These are phyloP conservation scores for Crocallis elinguaria DNA, from an alignment of 2,888 invertebrate species.

Conservation along the genomic window DNA sequence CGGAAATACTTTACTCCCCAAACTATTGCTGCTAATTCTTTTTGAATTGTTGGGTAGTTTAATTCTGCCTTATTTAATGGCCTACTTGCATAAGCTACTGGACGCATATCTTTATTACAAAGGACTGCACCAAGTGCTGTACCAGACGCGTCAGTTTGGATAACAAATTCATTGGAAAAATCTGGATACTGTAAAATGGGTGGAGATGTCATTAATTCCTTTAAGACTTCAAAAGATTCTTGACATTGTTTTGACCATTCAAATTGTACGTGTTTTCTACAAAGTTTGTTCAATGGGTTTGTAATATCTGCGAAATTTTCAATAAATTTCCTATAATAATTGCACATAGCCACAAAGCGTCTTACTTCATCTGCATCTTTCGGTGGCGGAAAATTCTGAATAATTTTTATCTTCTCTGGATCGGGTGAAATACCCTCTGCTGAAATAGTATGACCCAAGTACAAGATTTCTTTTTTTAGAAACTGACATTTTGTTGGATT, in stretches of 20 bases:
- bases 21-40: neutral
- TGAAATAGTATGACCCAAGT: constrained; percentile 18
- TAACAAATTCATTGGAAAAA: neutral
- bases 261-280: neutral
- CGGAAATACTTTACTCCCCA: neutral
- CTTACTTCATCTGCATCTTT: neutral
- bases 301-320: neutral
- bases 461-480: constrained; percentile 11
- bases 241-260: neutral
- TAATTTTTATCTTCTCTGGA: neutral
- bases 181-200: neutral
- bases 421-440: neutral
- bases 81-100: neutral
- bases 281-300: neutral
- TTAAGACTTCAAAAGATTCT: neutral
- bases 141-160: neutral
- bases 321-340: constrained; percentile 4
- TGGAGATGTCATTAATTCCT: neutral
- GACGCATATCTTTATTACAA: neutral
- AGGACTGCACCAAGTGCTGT: neutral
- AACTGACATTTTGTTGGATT: constrained; percentile 20
- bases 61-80: neutral
- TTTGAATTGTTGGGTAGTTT: neutral
- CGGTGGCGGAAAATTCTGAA: neutral
- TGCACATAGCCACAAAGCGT: constrained; percentile 1